Base-by-base conservation (phyloP, 1,140 invertebrate species). In the Heliothis subflexa region DNA sequence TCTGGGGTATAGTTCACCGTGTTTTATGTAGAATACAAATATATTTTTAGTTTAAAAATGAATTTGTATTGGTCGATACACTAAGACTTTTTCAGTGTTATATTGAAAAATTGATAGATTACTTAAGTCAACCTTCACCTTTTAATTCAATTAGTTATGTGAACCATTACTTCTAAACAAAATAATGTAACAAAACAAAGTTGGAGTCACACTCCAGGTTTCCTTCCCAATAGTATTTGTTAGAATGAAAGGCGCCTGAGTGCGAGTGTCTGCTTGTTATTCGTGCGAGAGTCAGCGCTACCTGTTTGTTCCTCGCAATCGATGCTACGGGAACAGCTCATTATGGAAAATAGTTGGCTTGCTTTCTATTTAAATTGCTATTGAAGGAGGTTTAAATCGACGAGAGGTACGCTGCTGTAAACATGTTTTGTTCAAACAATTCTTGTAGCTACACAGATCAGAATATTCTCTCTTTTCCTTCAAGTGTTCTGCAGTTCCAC, bases 251-350 rank as follows among this genome's bases (percentile, higher is more conserved):
- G 61, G n/a, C 61, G 61, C 61, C 33, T 64, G 33, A 47, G 40
- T 62, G 14, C 28, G n/a, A 62, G 64, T 50, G 54, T 74, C 72
- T 59, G 40, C 72, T 74, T 74, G 72, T 74, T 74, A 74, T 74
- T 73, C 54, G 45, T 10, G 72, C 40, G 54, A n/a, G 52, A 28
- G 7, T 25, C 45, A n/a, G 54, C 55, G 47, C 59, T 73, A 73
- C 71, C 71, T 73, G 71, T 73, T 73, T 73, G 70, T 73, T 25
- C 52, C 54, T 33, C 52, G 14, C 70, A 72, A 72, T 72, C 70
- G 50, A 72, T 72, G 40, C 70, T 45, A 55, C 33, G 14, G 33
- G 54, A 57, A 72, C 70, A 57, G 70, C 54, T 72, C 54, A 55
- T 72, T 72, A 72, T 72, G 70, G 52, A 72, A 57, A 72, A 55